Evolutionary conservation across 2,113 vertebrate genomes (phyloP).

Genomic region (Puntigrus tetrazona): DNA sequence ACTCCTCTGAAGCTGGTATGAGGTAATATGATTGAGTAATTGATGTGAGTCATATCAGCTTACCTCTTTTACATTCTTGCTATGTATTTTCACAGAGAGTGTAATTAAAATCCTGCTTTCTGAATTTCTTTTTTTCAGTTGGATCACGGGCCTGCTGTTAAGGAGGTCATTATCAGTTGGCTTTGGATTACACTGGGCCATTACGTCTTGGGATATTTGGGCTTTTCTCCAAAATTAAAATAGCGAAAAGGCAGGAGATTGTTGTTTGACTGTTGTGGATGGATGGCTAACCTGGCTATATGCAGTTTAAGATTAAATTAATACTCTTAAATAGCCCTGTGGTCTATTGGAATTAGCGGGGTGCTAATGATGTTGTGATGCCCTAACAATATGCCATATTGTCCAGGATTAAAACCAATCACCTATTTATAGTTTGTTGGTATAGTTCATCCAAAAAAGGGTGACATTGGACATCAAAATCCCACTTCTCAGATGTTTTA

Average conservation of each 20-base stretch:
- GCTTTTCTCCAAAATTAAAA: conserved; percentile 33
- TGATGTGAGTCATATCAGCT: conserved; percentile 19
- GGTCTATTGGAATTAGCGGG: neutral
- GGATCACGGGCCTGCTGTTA: conserved; percentile 53
- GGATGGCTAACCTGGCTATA: conserved; percentile 8
- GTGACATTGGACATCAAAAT: neutral
- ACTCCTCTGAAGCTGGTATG: neutral
- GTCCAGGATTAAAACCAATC: neutral
- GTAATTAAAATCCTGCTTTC: conserved; percentile 62
- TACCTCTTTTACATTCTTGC: conserved; percentile 43
- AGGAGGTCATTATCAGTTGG: conserved; percentile 63
- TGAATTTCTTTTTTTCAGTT: conserved; percentile 43
- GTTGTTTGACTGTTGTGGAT: conserved; percentile 30
- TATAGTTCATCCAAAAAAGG: neutral
- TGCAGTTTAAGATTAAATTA: neutral
- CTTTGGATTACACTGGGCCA: conserved; percentile 57
- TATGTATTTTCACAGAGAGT: conserved; percentile 49
- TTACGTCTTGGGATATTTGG: conserved; percentile 55
- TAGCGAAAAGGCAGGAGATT: conserved; percentile 1
- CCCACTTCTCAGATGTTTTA: neutral
- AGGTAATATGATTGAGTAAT: conserved; percentile 41
- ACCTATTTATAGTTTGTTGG: neutral
- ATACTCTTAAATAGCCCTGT: conserved; percentile 13
- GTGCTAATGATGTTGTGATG: neutral
- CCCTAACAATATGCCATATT: neutral